Percentiles rank a stretch among this genome's conserved stretches.
These are phyloP conservation scores for Xenentodon cancila DNA, from an alignment of 2,797 vertebrate species.

Conservation along the genomic window DNA sequence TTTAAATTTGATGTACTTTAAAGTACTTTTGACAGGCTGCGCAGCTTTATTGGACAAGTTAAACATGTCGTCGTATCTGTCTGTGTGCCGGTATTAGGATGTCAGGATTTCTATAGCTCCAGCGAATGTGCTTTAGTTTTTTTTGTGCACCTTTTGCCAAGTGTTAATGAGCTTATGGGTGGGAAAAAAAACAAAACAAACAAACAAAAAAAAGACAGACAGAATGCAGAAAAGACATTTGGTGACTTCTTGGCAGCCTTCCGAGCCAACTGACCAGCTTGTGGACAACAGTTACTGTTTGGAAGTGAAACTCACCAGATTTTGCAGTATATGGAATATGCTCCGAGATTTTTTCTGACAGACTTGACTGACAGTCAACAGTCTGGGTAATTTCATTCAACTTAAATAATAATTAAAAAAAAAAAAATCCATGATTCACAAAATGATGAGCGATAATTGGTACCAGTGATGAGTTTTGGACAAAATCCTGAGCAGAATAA, in stretches of 20 bases:
- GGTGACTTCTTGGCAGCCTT: conserved; percentile 41
- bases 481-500: no score
- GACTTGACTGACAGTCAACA: not conserved
- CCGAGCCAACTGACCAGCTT: not conserved
- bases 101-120: conserved; percentile 29
- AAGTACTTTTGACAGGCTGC: conserved; percentile 24
- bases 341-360: not conserved
- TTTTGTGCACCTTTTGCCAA: conserved; percentile 8
- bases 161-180: conserved; percentile 26
- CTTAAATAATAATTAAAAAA: no score
- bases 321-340: conserved; percentile 4
- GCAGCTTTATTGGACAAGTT: conserved; percentile 34
- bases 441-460: not conserved
- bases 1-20: conserved; percentile 16
- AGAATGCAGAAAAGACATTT: conserved; percentile 12
- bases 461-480: no score
- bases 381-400: no score
- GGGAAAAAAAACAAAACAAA: conserved; percentile 39
- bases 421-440: not conserved
- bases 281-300: conserved; percentile 25
- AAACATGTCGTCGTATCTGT: conserved; percentile 31
- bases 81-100: conserved; percentile 27
- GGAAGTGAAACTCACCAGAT: conserved; percentile 25
- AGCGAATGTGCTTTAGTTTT: conserved; percentile 3
- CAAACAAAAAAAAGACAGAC: not conserved